Base-by-base conservation (phyloP, 1,140 invertebrate species). In the Neelides sp. region DNA sequence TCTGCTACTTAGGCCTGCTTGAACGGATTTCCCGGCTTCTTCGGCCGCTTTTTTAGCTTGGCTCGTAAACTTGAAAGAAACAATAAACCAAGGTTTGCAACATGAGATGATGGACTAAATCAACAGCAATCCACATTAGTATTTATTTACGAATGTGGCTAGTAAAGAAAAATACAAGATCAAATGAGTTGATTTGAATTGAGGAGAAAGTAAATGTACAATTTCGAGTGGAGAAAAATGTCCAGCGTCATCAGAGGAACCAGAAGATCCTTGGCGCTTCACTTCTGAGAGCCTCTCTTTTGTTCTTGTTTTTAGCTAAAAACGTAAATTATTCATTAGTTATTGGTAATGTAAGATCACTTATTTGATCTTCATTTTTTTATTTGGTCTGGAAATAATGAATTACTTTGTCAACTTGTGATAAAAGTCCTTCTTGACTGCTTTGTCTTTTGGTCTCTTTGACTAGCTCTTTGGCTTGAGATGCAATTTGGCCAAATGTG, bases 21-120 rank as follows among this genome's bases (percentile, higher is more conserved):
- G 80, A 19, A 85, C 76, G 40, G 79, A 83, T 62, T 85, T 84
- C 0, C 78, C 78, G 3, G 86, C 86, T 67, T 86, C 86, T 54
- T 82, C 84, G 1, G 87, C 81, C 4, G 85, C 86, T 67, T 85
- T 88, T 62, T 89, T 90, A 0, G 86, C 87, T 62, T 89, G 83
- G 27, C 80, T 75, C 0, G 87, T 89, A 0, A 91, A 68, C 82
- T 87, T 54, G 51, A 64, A 47, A 49, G 4, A 37, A 37, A 8
- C 7, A 48, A 22, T 26, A n/a, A 50, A 23, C 41, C 4, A 22
- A 12, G 10, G 15, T 4, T 13, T 39, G 7, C 17, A 39, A 39
- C 15, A 35, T 10, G 32, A 7, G 12, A 37, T 37, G 15, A n/a
- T 4, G 5, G 19, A 37, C 4, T 37, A 5, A 37, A 37, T 7